Percentiles rank a stretch among this genome's conserved stretches.
Conservation (phyloP, 2,888 invertebrate genomes). For the Mayetiola destructor region DNA sequence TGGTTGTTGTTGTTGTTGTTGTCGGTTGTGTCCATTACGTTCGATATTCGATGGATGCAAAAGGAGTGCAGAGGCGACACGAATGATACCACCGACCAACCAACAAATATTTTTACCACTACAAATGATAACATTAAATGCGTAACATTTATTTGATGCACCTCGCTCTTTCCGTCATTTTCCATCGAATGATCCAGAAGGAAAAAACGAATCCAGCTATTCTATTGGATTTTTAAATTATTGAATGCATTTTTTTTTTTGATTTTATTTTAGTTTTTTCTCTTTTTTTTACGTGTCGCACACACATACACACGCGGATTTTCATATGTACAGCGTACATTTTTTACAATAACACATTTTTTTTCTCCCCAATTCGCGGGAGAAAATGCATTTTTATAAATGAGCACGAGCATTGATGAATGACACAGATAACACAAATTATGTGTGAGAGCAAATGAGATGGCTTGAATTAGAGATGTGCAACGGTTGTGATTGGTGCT, state of each 20-base stretch:
- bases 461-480: conserved; percentile 1
- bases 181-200: no score
- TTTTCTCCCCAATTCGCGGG: neutral
- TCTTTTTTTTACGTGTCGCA: no score
- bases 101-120: no score
- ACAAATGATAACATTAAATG: no score
- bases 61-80: no score
- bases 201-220: neutral
- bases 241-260: conserved; percentile 2
- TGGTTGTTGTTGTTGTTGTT: no score
- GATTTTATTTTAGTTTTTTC: no score
- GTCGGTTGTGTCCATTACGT: no score
- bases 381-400: neutral
- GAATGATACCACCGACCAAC: no score
- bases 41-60: no score
- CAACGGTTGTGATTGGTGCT: neutral
- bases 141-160: no score
- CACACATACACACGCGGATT: neutral
- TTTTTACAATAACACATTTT: conserved; percentile 1
- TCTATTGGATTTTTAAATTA: conserved; percentile 12
- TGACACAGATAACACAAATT: conserved; percentile 12
- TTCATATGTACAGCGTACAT: neutral
- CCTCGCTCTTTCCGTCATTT: no score
- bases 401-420: conserved; percentile 1
- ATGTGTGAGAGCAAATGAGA: conserved; percentile 5